These are phyloP conservation scores for Bombus turneri DNA, from an alignment of 1,140 invertebrate genomes.

Conservation along the genomic window DNA sequence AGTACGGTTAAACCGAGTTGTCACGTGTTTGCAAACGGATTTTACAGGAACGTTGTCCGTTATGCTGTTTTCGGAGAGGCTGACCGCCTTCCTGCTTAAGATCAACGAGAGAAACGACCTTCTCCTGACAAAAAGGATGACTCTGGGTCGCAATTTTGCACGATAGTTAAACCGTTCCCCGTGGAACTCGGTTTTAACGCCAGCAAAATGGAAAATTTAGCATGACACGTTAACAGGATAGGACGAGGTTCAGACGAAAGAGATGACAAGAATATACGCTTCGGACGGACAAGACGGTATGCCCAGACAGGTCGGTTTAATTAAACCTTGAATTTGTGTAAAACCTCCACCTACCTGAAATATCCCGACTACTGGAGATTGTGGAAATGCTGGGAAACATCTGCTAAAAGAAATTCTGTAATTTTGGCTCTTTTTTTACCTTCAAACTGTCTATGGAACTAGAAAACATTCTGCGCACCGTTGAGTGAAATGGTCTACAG, in stretches of 20 bases:
- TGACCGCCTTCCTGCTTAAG: not conserved
- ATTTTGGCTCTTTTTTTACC: not conserved
- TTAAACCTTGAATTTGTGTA: not conserved
- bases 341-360: not conserved
- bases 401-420: not conserved
- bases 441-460: not conserved
- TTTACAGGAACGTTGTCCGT: not conserved
- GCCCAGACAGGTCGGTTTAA: not conserved
- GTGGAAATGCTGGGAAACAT: not conserved
- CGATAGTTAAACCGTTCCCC: conserved; percentile 6
- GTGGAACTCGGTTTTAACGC: not conserved
- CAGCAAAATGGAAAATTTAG: conserved; percentile 5
- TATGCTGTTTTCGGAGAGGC: not conserved
- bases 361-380: not conserved
- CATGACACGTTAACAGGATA: not conserved
- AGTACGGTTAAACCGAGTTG: not conserved
- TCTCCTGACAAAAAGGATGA: no score
- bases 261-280: not conserved
- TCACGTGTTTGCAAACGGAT: not conserved
- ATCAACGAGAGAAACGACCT: conserved; percentile 16
- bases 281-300: not conserved
- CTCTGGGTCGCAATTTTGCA: not conserved
- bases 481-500: not conserved
- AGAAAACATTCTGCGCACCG: not conserved
- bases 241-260: not conserved